phyloP scores from a whole-genome alignment of 1,140 invertebrate species.

The Hesperophylax magnus region DNA sequence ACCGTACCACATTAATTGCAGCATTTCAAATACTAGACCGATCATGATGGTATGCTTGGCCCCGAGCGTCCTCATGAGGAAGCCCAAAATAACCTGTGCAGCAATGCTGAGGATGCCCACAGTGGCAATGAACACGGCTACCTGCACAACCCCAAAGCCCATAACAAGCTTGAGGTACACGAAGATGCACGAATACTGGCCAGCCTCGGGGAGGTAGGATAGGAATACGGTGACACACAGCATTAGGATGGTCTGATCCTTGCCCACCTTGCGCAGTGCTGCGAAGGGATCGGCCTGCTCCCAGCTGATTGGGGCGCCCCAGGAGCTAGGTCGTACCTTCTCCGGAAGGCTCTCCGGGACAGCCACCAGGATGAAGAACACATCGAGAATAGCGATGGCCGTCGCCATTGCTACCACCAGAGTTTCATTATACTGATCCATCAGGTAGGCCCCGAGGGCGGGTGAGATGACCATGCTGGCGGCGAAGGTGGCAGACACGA shows the following conservation, averaged over 20 bases:
- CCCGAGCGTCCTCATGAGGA: constrained; percentile 89
- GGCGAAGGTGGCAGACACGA: constrained; percentile 98
- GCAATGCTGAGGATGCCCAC: constrained; percentile 97
- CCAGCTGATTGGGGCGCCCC: constrained; percentile 90
- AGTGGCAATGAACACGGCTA: constrained; percentile 97
- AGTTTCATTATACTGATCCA: constrained; percentile 90
- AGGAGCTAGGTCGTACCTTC: constrained; percentile 85
- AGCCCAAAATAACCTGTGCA: constrained; percentile 92
- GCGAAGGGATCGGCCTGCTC: constrained; percentile 99
- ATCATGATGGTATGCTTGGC: constrained; percentile 98
- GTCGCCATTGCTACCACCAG: constrained; percentile 97
- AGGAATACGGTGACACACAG: constrained; percentile 97
- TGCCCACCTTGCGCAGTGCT: constrained; percentile 92
- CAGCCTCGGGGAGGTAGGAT: constrained; percentile 98
- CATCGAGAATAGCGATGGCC: constrained; percentile 94
- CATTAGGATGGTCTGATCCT: constrained; percentile 96
- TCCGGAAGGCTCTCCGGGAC: constrained; percentile 98
- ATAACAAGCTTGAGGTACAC: constrained; percentile 99
- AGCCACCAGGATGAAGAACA: constrained; percentile 98
- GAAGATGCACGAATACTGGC: constrained; percentile 99
- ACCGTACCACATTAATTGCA: constrained; percentile 97
- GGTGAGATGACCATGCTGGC: constrained; percentile 98
- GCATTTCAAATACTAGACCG: constrained; percentile 95
- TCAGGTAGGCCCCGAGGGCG: constrained; percentile 94
- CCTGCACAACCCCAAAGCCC: constrained; percentile 95